phyloP scores from a whole-genome alignment of 2,797 vertebrate species.

The Sphenopsis melanotis region DNA sequence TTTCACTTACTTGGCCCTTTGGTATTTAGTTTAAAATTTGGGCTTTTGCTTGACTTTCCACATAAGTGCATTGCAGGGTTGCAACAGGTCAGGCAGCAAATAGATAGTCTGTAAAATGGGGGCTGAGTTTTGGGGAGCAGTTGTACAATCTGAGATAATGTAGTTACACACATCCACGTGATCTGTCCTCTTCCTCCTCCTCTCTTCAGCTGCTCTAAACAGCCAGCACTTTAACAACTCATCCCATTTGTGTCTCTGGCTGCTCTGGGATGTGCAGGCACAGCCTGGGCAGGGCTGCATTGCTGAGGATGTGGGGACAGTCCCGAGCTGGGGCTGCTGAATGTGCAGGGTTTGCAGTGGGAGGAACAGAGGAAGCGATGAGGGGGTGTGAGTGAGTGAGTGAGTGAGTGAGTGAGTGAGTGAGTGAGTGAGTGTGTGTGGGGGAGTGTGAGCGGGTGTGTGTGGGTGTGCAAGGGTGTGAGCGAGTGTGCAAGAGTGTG shows the following conservation, averaged over 20 bases:
- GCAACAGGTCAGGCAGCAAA: not conserved
- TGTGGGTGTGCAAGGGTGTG: too few species aligned
- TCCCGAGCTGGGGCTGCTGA: too few species aligned
- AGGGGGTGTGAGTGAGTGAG: too few species aligned
- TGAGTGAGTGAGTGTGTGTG: too few species aligned
- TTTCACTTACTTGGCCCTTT: not conserved
- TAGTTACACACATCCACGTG: accelerated
- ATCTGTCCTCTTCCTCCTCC: not conserved
- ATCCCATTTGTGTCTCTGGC: not conserved
- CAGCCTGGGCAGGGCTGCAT: accelerated
- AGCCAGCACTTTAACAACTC: not conserved
- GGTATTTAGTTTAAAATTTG: not conserved
- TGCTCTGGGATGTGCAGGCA: not conserved
- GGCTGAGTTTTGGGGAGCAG: accelerated
- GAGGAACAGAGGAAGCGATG: not conserved
- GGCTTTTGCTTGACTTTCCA: not conserved
- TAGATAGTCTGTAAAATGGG: not conserved
- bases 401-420: too few species aligned
- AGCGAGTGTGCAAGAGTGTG: too few species aligned
- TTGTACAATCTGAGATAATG: not conserved
- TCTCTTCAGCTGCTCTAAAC: not conserved
- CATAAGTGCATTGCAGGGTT: accelerated
- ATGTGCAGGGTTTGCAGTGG: accelerated
- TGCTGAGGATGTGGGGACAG: not conserved
- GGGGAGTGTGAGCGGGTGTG: too few species aligned